These are phyloP conservation scores for Perca fluviatilis DNA, from an alignment of 2,113 vertebrate genomes.

Conservation along the genomic window DNA sequence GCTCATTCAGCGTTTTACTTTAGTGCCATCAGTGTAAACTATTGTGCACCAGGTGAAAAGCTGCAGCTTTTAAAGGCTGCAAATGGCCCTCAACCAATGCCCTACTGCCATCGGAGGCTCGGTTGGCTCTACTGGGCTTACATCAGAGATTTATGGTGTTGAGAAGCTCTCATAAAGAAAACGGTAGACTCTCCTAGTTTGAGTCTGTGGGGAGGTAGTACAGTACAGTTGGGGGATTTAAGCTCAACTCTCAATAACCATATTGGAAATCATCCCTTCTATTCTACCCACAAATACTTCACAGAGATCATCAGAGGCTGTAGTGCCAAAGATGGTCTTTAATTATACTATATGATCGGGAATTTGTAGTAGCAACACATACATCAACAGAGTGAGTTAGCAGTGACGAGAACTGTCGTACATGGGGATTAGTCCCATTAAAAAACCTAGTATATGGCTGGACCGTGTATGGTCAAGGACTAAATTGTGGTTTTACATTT, in stretches of 20 bases:
- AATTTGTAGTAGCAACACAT: not conserved
- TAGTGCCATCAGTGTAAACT: constrained; percentile 8
- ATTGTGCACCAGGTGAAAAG: constrained; percentile 7
- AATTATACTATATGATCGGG: not conserved
- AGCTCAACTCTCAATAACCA: constrained; percentile 49
- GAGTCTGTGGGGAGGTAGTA: constrained; percentile 34
- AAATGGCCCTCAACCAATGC: constrained; percentile 5
- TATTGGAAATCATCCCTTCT: not conserved
- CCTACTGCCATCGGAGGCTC: not conserved
- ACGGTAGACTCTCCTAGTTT: constrained; percentile 26
- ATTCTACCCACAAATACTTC: not conserved
- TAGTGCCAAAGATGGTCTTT: not conserved
- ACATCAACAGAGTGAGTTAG: not conserved
- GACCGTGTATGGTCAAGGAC: not conserved
- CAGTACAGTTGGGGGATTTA: constrained; percentile 47
- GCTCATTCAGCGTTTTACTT: constrained; percentile 1
- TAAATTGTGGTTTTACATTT: not conserved
- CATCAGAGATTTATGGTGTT: constrained; percentile 33
- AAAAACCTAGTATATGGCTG: not conserved
- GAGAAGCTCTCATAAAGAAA: constrained; percentile 19
- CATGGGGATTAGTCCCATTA: no score
- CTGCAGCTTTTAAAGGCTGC: constrained; percentile 7
- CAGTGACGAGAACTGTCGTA: not conserved
- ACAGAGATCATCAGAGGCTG: constrained; percentile 1
- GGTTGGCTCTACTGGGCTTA: constrained; percentile 16